Evolutionary conservation across 2,888 invertebrate species (phyloP).

Genomic region (Hirtodrosophila histrioides): DNA sequence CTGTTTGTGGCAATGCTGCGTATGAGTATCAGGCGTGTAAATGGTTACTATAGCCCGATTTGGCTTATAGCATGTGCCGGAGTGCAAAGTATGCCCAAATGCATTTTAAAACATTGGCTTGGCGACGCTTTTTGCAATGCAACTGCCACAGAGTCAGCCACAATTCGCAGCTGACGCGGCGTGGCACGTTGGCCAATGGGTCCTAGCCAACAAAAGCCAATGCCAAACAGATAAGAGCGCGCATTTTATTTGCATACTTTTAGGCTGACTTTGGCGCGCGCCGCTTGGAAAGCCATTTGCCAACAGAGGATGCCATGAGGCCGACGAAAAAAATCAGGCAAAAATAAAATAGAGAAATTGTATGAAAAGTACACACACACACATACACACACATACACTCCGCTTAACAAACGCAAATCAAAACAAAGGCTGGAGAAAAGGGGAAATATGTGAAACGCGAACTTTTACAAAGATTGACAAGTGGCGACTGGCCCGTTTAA

Average conservation of each 20-base stretch:
- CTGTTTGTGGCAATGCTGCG: constrained; percentile 38
- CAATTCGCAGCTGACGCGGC: constrained; percentile 34
- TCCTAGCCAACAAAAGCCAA: constrained; percentile 65
- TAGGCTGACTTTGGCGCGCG: constrained; percentile 66
- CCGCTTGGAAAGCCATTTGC: constrained; percentile 73
- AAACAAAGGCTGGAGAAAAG: constrained; percentile 55
- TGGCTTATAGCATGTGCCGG: constrained; percentile 67
- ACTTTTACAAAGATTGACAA: constrained; percentile 77
- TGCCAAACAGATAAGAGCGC: constrained; percentile 77
- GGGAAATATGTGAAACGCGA: constrained; percentile 74
- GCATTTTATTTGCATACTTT: constrained; percentile 79
- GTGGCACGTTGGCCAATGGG: constrained; percentile 32
- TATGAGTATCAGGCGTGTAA: constrained; percentile 41
- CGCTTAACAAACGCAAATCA: constrained; percentile 55
- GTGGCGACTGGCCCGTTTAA: constrained; percentile 78
- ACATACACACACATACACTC: constrained; percentile 17
- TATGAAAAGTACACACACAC: constrained; percentile 15
- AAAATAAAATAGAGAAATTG: constrained; percentile 27
- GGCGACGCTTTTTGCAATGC: constrained; percentile 42
- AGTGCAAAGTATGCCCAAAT: constrained; percentile 72
- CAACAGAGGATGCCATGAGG: constrained; percentile 54
- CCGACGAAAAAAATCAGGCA: constrained; percentile 38
- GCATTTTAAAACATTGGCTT: constrained; percentile 71
- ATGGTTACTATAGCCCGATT: constrained; percentile 45
- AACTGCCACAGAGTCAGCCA: constrained; percentile 18